Base-by-base conservation (phyloP, 2,888 invertebrate species). In the Platypus cylindrus region DNA sequence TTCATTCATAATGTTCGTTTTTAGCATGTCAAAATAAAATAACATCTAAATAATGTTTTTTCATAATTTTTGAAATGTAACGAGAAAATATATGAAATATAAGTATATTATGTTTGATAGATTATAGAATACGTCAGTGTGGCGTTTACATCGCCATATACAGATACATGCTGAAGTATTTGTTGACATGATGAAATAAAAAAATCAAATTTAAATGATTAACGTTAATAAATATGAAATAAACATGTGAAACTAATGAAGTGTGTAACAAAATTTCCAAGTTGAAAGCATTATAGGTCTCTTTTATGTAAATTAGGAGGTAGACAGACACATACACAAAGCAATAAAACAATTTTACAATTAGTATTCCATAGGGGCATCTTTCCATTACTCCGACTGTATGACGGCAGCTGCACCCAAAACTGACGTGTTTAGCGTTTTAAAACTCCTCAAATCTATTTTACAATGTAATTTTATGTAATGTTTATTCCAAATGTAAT, bases 341-440 rank as follows among this genome's bases (percentile, higher is more conserved):
- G 39, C 40, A 23, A 43, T 43, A 43, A 40, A 43, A 37, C 43
- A 37, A 40, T 43, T 38, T 41, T 35, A 37, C 27, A 49, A 49
- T 50, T 50, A 48, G 49, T 50, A 50, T 50, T 50, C 50, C 36
- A 36, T 33, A 42, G 43, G 35, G 44, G 41, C 43, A 44, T 44
- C 40, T 39, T 38, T 40, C 39, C 41, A 45, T 37, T 44, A 45
- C 41, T 42, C 42, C 47, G 50, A 48, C 52, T 51, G 50, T 52
- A 54, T 50, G 53, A 52, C 53, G 53, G 50, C 55, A 54, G 50
- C 56, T 56, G 56, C 56, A 55, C 56, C 56, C 56, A 56, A 53
- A 52, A 52, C 45, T 46, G 42, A 48, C 53, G 53, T 53, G 53
- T 45, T 44, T 44, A 46, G 52, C 34, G 34, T 46, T 48, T 53